A percentile compares a stretch with the other conserved stretches of the same genome.
These are phyloP conservation scores for Leptarthrus brevirostris DNA, from an alignment of 2,888 invertebrate species.

Conservation along the genomic window DNA sequence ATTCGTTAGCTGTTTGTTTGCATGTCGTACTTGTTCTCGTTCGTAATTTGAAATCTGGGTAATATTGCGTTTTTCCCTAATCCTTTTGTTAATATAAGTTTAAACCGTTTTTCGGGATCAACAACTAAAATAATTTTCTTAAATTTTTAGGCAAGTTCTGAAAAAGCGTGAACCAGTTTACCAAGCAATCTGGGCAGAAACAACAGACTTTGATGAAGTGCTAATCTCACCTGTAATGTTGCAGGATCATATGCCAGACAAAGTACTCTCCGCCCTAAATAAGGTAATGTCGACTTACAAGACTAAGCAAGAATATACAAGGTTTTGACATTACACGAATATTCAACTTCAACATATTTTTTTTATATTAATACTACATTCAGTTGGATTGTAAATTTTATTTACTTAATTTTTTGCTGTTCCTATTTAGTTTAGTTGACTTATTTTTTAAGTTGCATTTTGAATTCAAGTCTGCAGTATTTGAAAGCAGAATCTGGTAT, in stretches of 20 bases:
- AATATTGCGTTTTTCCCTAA: background rate
- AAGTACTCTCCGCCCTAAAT: slow-evolving; percentile 83
- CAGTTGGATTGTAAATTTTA: slow-evolving; percentile 1
- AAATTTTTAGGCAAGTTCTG: slow-evolving; percentile 72
- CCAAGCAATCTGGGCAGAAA: slow-evolving; percentile 88
- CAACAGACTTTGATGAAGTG: slow-evolving; percentile 86
- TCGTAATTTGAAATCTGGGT: background rate
- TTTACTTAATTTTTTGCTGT: slow-evolving; percentile 30
- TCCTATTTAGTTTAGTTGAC: slow-evolving; percentile 10
- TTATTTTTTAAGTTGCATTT: slow-evolving; percentile 19
- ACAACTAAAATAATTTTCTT: background rate
- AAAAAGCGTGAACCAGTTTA: slow-evolving; percentile 82
- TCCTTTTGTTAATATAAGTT: too few relatives aligned
- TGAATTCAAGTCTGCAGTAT: slow-evolving; percentile 24
- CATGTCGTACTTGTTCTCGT: background rate
- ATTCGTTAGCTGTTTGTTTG: background rate
- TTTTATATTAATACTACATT: background rate
- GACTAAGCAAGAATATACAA: slow-evolving; percentile 6
- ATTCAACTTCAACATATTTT: slow-evolving; percentile 10
- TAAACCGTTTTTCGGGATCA: background rate
- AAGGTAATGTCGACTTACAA: slow-evolving; percentile 73
- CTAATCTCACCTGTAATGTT: slow-evolving; percentile 90
- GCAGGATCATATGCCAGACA: slow-evolving; percentile 92
- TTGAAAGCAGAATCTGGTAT: slow-evolving; percentile 19
- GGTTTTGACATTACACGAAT: slow-evolving; percentile 17